Evolutionary conservation across 2,797 vertebrate genomes (phyloP).

Genomic region (Rhinella marina): DNA sequence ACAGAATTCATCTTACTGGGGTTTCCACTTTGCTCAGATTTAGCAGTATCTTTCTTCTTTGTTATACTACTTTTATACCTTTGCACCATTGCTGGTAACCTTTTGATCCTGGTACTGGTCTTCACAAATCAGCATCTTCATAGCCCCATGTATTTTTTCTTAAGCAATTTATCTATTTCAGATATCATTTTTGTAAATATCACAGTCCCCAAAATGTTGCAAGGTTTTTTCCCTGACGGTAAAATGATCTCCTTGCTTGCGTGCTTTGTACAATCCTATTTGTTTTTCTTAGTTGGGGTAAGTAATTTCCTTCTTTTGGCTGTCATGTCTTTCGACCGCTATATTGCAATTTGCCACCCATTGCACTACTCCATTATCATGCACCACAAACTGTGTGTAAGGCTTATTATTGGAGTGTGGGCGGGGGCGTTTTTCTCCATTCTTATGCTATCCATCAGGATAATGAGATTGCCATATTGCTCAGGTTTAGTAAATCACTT

Average conservation of each 20-base stretch:
- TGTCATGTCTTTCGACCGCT: constrained; percentile 17
- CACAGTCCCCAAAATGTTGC: constrained; percentile 66
- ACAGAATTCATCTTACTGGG: constrained; percentile 66
- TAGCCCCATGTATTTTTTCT: constrained; percentile 55
- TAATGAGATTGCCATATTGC: constrained; percentile 57
- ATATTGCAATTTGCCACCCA: constrained; percentile 5
- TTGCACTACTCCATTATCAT: constrained; percentile 65
- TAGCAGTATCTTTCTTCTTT: constrained; percentile 53
- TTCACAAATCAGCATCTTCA: constrained; percentile 61
- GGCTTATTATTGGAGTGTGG: constrained; percentile 64
- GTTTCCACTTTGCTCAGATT: constrained; percentile 54
- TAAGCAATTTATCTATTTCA: constrained; percentile 46
- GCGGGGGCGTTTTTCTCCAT: neutral
- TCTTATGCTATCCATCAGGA: neutral
- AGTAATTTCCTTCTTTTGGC: constrained; percentile 62
- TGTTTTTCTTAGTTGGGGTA: constrained; percentile 64
- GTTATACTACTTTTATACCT: constrained; percentile 61
- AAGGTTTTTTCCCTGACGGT: constrained; percentile 55
- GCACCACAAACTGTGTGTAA: constrained; percentile 59
- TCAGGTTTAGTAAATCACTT: constrained; percentile 59
- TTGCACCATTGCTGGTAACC: constrained; percentile 65
- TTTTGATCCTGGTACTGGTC: constrained; percentile 65
- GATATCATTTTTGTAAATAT: constrained; percentile 65
- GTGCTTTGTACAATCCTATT: constrained; percentile 64
- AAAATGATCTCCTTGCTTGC: constrained; percentile 62